Percentiles rank a stretch among this genome's conserved stretches.
Evolutionary conservation across 2,888 invertebrate genomes (phyloP).

Genomic region (Hypercompe scribonia): DNA sequence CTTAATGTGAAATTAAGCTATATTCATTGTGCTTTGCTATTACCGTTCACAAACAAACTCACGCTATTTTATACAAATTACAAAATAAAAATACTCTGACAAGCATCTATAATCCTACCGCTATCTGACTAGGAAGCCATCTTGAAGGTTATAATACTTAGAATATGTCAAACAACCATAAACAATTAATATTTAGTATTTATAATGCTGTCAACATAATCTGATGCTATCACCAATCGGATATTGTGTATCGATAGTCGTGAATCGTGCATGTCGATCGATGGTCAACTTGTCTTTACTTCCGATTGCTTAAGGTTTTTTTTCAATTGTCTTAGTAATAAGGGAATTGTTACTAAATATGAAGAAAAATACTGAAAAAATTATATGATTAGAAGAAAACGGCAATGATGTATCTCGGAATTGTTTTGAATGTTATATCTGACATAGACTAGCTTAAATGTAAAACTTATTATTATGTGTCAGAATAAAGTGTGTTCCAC

Average conservation of each 20-base stretch:
- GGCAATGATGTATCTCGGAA: no score
- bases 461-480: no score
- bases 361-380: not conserved
- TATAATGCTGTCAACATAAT: constrained; percentile 48
- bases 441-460: no score
- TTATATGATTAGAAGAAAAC: not conserved
- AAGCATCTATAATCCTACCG: constrained; percentile 16
- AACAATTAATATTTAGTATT: constrained; percentile 39
- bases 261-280: constrained; percentile 42
- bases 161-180: constrained; percentile 40
- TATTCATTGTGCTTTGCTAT: no score
- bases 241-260: constrained; percentile 53
- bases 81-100: constrained; percentile 6
- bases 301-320: constrained; percentile 43
- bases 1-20: no score
- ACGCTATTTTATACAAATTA: not conserved
- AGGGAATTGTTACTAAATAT: not conserved
- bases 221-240: constrained; percentile 53
- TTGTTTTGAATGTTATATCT: no score
- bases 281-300: constrained; percentile 50
- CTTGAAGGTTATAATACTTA: constrained; percentile 40
- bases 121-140: constrained; percentile 44
- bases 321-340: constrained; percentile 23
- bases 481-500: no score
- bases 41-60: not conserved